Evolutionary conservation across 2,888 invertebrate genomes (phyloP), one percentile per base, ranked within the genome.

Genomic region (Octonoba sinensis): DNA sequence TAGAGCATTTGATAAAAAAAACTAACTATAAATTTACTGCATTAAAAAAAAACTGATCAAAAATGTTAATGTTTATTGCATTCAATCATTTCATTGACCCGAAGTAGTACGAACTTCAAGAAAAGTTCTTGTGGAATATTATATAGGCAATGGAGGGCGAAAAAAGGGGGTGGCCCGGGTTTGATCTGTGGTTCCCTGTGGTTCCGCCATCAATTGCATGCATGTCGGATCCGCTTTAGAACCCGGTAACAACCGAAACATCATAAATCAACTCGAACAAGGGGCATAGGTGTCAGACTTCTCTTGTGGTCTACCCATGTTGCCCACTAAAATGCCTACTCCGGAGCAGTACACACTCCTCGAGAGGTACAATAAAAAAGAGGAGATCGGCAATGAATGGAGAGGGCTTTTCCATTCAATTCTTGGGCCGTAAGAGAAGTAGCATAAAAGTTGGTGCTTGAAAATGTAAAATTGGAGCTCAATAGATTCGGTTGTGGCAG

Each of bases 251-350:
- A 81, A 81, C 51, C 67, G 79, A 54, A 64, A 64, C 62, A 64
- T 64, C 72, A 81, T 81, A 81, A 81, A 81, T 81, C 79, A 81
- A 81, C 46, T 47, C 36, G 67, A 73, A 73, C 73, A 73, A 79
- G 67, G 64, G 62, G 59, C 66, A 57, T 51, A 66, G 71, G 78
- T 72, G 78, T 78, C 77, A 66, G 27, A 22, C 67, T 69, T 57
- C 72, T 62, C 69, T 73, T 79, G 78, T 79, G 78, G 71, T 71
- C 78, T 54, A 18, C 54, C 56, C 73, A 73, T 69, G 67, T 79
- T 60, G 56, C 47, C 57, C 46, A 11, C 62, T 59, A 76, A 60
- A 76, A 75, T 74, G 66, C 67, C 22, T n/a, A 64, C 56, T 74
- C 49, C 18, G 44, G 46, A 49, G 36, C 49, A n/a, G 54, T 46